A percentile compares a stretch with the other conserved stretches of the same genome.
Evolutionary conservation across 2,113 vertebrate genomes (phyloP).

Genomic region (Rhinichthys klamathensis): DNA sequence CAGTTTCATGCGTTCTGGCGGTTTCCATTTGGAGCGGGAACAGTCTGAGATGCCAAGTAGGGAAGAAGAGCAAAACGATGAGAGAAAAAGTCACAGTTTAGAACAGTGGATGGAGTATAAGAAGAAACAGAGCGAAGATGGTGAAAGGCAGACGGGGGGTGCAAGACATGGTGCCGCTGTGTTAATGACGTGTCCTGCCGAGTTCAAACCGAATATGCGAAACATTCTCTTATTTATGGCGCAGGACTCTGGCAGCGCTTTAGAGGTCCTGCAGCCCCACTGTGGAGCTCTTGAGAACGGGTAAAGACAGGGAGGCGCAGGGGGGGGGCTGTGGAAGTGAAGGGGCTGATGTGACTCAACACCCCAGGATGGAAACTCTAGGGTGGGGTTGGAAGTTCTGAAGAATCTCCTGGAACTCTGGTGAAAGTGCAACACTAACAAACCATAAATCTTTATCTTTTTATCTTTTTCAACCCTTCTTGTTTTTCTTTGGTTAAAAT

Average conservation of each 20-base stretch:
- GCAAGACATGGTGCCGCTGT: constrained; percentile 49
- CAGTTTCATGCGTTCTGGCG: constrained; percentile 7
- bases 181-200: constrained; percentile 61
- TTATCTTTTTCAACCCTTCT: not conserved
- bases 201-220: constrained; percentile 69
- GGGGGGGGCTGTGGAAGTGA: constrained; percentile 34
- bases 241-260: constrained; percentile 60
- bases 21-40: constrained; percentile 25
- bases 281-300: not conserved
- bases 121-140: constrained; percentile 43
- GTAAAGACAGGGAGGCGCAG: not conserved
- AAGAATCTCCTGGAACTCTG: constrained; percentile 32
- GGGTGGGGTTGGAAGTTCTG: constrained; percentile 48
- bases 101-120: constrained; percentile 59
- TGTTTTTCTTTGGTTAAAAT: not conserved
- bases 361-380: not conserved
- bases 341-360: constrained; percentile 52
- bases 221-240: constrained; percentile 66
- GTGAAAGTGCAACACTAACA: constrained; percentile 25
- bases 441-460: constrained; percentile 1
- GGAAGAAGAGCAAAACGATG: constrained; percentile 47
- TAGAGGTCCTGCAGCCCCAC: not conserved
- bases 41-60: constrained; percentile 8
- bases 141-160: not conserved
- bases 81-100: constrained; percentile 17